Evolutionary conservation across 2,797 vertebrate genomes (phyloP).

Genomic region (Pseudochirops corinnae): DNA sequence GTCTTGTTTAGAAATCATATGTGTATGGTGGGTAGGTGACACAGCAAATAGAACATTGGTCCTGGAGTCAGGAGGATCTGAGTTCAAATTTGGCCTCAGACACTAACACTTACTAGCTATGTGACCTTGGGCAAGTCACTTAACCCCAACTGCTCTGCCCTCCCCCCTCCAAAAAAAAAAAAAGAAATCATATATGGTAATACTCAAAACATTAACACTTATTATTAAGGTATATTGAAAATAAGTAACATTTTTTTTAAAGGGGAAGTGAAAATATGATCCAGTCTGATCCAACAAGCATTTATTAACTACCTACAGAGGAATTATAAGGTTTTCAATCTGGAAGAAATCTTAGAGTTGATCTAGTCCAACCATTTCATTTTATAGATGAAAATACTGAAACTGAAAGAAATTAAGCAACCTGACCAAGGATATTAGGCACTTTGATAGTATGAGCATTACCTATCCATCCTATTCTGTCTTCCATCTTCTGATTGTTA

Average conservation of each 20-base stretch:
- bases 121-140: no score
- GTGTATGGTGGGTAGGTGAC: no score
- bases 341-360: not conserved
- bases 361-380: not conserved
- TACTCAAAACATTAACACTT: slow-evolving; percentile 36
- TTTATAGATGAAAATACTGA: slow-evolving; percentile 33
- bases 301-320: not conserved
- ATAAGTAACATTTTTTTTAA: not conserved
- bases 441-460: not conserved
- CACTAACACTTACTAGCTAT: no score
- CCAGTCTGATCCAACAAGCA: not conserved
- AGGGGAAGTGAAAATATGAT: slow-evolving; percentile 14
- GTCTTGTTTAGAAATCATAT: slow-evolving; percentile 53
- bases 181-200: slow-evolving; percentile 42
- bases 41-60: no score
- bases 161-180: no score
- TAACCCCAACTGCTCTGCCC: no score
- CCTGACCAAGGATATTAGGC: not conserved
- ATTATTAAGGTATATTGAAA: slow-evolving; percentile 39
- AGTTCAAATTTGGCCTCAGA: no score
- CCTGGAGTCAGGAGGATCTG: no score
- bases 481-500: not conserved
- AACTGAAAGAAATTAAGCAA: not conserved
- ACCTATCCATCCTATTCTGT: not conserved
- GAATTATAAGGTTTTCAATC: not conserved